Conservation (phyloP, 64 coral and sea anemone species). For the Orbicella faveolata region DNA sequence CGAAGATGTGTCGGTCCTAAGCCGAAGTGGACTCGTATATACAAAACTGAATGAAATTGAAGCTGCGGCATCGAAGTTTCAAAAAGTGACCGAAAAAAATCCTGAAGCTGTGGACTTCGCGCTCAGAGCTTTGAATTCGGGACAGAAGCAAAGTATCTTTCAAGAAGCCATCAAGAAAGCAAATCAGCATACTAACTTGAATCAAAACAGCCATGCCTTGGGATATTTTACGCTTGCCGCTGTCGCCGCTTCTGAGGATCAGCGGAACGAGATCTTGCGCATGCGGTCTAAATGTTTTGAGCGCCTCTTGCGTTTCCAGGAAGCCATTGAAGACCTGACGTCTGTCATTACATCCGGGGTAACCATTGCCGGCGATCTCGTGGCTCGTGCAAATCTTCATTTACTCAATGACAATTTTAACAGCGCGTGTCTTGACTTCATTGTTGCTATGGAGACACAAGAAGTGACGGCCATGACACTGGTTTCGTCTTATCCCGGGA, state of each 20-base stretch:
- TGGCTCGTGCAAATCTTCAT: constrained; percentile 64
- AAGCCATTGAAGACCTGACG: constrained; percentile 74
- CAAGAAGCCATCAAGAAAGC: constrained; percentile 45
- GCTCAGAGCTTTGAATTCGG: constrained; percentile 56
- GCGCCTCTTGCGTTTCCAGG: constrained; percentile 35
- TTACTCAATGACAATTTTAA: constrained; percentile 62
- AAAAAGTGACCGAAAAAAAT: constrained; percentile 49
- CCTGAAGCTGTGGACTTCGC: constrained; percentile 49
- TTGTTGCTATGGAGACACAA: constrained; percentile 62
- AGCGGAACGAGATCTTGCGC: constrained; percentile 70
- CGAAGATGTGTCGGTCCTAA: constrained; percentile 62
- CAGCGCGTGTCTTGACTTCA: constrained; percentile 61
- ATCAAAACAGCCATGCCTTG: constrained; percentile 60
- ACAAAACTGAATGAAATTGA: constrained; percentile 65
- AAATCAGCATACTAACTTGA: constrained; percentile 35
- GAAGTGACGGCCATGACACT: constrained; percentile 70
- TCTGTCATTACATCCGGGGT: constrained; percentile 55
- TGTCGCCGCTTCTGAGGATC: constrained; percentile 38
- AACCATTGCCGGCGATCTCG: constrained; percentile 56
- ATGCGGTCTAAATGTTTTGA: constrained; percentile 80
- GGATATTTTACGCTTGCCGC: constrained; percentile 48
- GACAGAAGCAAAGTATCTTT: constrained; percentile 48
- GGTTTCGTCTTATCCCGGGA: constrained; percentile 48
- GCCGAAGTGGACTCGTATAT: constrained; percentile 73
- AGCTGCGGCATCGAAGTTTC: constrained; percentile 52